Base-by-base conservation (phyloP, 2,888 invertebrate genomes). In the Malthinus flaveolus region DNA sequence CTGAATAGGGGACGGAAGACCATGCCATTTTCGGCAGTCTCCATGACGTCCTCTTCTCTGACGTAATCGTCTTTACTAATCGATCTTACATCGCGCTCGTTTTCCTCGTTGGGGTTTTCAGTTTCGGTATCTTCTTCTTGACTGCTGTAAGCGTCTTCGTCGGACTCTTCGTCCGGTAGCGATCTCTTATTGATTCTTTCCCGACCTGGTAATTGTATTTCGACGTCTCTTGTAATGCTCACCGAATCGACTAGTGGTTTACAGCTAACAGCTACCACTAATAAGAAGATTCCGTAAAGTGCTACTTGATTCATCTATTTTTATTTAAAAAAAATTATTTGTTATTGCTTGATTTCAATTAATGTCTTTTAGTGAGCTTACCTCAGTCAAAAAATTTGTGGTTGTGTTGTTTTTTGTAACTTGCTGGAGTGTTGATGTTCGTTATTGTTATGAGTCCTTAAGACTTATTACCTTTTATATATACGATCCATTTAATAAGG, bases 231-330 rank as follows among this genome's bases (percentile, higher is more conserved):
- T 53, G 63, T 65, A 7, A 64, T 61, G 7, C 45, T 54, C 51
- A 32, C 51, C 74, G 46, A 32, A 7, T 70, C 83, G 84, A 63
- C 84, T 10, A 32, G 32, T 7, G 56, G 46, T 12, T 32, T 50
- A 10, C 37, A 55, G 23, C n/a, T 10, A 6, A 32, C 10, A 15
- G 44, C 4, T 5, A 23, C 23, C 23, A 23, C 23, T 23, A 23
- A 23, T 23, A 23, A 23, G 2, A 23, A 23, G 5, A 23, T 23
- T 23, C 23, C 23, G 5, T 23, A 23, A 2, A 23, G 2, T 23
- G 23, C 23, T 3, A 23, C 5, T 23, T 23, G 23, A 2, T 23
- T 23, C 23, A 23, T 23, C 23, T 23, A 23, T 23, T n/a, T n/a
- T n/a, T 23, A 23, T 45, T 12, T n/a, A 1, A 12, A n/a, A 15